Evolutionary conservation across 2,888 invertebrate genomes (phyloP), one percentile per base, ranked within the genome.

Genomic region (Taenaris catops): DNA sequence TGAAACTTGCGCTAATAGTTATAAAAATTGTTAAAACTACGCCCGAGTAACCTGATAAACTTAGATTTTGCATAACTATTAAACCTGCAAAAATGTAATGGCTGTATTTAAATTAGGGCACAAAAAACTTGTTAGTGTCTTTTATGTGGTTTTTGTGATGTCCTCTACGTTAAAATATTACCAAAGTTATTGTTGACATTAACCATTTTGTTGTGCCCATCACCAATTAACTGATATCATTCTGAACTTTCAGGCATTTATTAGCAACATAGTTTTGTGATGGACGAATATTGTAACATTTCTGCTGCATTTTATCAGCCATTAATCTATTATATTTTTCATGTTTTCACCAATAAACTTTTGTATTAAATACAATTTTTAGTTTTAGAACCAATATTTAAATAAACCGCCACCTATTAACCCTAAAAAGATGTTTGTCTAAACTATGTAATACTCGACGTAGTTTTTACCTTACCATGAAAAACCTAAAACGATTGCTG

Each of bases 291-390:
- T 86, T 86, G 86, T 86, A 83, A 84, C 73, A 80, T 81, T 84
- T 83, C 81, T 74, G 84, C 86, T 86, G 84, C 86, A 83, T 86
- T 84, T 84, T 84, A 83, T 81, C 86, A 86, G 84, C 84, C 86
- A 84, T 83, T 84, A 81, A 80, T 83, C 84, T 81, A 84, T 84
- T 84, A 86, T 86, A 86, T 86, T 86, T 86, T 86, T 83, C 86
- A 86, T 86, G 86, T 86, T 86, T 86, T 86, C 86, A 86, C 86
- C 86, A 86, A 86, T 86, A 86, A 84, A 86, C 79, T 81, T 86
- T 86, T 86, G 86, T 86, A 86, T 86, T 83, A 84, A 84, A 86
- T 86, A 84, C 83, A 84, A 80, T 76, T 83, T 84, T 86, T 86
- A 86, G 86, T 86, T 86, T 86, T 81, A 84, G 84, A 84, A 81